Base-by-base conservation (phyloP, 2,113 vertebrate species). In the Poeciliopsis occidentalis region DNA sequence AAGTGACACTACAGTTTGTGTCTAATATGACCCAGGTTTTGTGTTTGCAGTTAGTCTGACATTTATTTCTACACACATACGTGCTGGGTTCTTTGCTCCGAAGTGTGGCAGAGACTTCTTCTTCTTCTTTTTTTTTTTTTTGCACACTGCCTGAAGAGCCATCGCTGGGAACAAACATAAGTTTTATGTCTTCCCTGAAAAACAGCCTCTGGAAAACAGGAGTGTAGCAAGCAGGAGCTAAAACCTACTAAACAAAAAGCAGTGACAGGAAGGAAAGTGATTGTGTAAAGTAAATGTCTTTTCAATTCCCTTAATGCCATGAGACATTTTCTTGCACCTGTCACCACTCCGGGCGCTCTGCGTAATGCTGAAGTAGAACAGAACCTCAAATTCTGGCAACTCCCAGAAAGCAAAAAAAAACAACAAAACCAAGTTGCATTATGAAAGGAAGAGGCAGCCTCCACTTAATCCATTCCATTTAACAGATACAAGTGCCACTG, bases 391-490 rank as follows among this genome's bases (percentile, higher is more conserved):
- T 82, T 81, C 88, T 47, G 67, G 85, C 82, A 80, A 86, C 82
- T 87, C 78, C 78, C 84, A 79, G 87, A 90, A 91, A 90, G 91
- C 91, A 91, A 90, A 57, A 57, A 51, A 15, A 51, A 51, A 51
- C 4, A 51, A 19, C 22, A 19, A 57, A 57, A 57, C 0, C 51
- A 57, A 89, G 84, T 82, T 82, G 90, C 91, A 90, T 93, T 94
- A 93, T 91, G 88, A 93, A 91, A 90, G 88, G 88, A 90, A 90
- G 85, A 90, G 87, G 87, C 88, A 92, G 92, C 90, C 85, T 87
- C 90, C 91, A 93, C 91, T 95, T 93, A 94, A 94, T 93, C 93
- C 91, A 93, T 85, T 90, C 90, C 89, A 87, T 91, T 92, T 92
- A 94, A 94, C 93, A 93, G 90, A 93, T 78, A 90, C 88, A 92